These are phyloP conservation scores for Penaeus japonicus DNA, from an alignment of 1,140 invertebrate genomes.

Conservation along the genomic window DNA sequence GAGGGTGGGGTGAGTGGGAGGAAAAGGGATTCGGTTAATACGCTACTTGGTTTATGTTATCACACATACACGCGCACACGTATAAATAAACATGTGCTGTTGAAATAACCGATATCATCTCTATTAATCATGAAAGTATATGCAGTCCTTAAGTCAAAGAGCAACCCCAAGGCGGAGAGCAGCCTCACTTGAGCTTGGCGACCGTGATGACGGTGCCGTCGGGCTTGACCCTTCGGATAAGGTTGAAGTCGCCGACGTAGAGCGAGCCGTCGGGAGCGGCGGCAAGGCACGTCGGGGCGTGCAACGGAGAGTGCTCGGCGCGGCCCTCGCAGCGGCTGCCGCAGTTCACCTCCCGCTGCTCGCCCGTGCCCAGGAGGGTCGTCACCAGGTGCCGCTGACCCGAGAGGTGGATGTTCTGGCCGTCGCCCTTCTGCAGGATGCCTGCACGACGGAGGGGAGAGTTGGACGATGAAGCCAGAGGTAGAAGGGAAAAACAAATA, in stretches of 20 bases:
- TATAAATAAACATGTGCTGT: no score
- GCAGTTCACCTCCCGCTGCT: slow-evolving; percentile 84
- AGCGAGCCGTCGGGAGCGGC: slow-evolving; percentile 90
- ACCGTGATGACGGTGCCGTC: slow-evolving; percentile 88
- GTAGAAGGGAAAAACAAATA: background rate
- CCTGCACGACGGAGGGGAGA: slow-evolving; percentile 67
- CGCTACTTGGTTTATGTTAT: no score
- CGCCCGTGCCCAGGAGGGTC: slow-evolving; percentile 90
- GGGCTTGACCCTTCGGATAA: slow-evolving; percentile 87
- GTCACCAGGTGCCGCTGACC: slow-evolving; percentile 89
- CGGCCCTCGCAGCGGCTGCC: slow-evolving; percentile 79
- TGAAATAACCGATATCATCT: no score
- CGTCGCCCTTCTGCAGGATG: slow-evolving; percentile 96
- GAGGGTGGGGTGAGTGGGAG: no score
- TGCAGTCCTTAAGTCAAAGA: no score
- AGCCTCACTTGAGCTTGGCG: slow-evolving; percentile 85
- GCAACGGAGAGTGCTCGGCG: slow-evolving; percentile 76
- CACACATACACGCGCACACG: no score
- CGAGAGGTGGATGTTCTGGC: slow-evolving; percentile 93
- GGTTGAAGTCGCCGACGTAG: slow-evolving; percentile 95
- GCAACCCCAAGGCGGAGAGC: no score
- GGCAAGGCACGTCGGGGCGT: slow-evolving; percentile 92
- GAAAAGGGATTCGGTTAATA: no score
- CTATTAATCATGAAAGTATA: no score
- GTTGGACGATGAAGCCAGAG: background rate